Base-by-base conservation (phyloP, 1,140 invertebrate species). In the Propsilocerus akamusi region DNA sequence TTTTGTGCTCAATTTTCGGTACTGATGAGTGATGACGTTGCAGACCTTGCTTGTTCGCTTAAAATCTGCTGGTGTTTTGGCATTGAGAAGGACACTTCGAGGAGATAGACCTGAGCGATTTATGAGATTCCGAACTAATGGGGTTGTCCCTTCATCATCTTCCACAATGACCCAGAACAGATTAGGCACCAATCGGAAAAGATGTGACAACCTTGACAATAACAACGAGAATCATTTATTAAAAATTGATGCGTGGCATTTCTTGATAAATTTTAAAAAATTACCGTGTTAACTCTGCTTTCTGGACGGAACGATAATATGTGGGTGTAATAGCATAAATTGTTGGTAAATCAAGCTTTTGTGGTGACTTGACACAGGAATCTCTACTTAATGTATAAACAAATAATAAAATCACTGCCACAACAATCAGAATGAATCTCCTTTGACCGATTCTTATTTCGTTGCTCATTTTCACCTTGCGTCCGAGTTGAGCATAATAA, bases 111-210 rank as follows among this genome's bases (percentile, higher is more conserved):
- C 59, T 0, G 82, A 80, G 25, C 82, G 73, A 34, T 72, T 67
- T 10, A 99, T 62, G n/a, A 99, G 72, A 52, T 84, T 81, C 2
- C 68, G 73, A 0, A 99, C 90, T 47, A 95, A 68, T 25, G 73
- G 59, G 1, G 83, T 88, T 59, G 83, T 91, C 11, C 63, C 66
- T 3, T 73, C 67, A 0, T 86, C 70, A 68, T 98, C 95, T 69
- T 98, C 95, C 8, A 98, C 75, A 28, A 98, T 65, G 55, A 98
- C 88, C 95, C 95, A 98, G 64, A 97, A 92, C 49, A 97, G 73
- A 61, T 91, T 88, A 49, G 83, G 81, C 25, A 96, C 77, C 51
- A 89, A 75, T 56, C 83, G 75, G 51, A 99, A 77, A 0, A 93
- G 89, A 61, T 97, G 87, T 4, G 86, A 85, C 7, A 98, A 68